Evolutionary conservation across 2,797 vertebrate species (phyloP).

Genomic region (Chelidonichthys spinosus): DNA sequence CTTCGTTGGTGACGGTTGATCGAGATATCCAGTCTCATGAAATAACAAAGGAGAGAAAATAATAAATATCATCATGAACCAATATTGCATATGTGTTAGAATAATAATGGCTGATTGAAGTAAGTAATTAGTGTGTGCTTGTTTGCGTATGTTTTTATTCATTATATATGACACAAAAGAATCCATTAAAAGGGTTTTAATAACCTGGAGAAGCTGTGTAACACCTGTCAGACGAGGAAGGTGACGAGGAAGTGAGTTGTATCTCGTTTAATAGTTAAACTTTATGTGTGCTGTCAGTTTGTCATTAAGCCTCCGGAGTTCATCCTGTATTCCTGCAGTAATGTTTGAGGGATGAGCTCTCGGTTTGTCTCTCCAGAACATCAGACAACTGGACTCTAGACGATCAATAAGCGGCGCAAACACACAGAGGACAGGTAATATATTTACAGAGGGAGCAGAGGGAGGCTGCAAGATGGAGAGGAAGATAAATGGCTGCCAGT

Average conservation of each 20-base stretch:
- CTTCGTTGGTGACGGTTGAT: neutral
- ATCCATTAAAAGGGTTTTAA: neutral
- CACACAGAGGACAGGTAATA: constrained; percentile 61
- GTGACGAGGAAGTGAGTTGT: neutral
- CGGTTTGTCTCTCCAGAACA: constrained; percentile 50
- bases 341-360: constrained; percentile 67
- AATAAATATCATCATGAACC: neutral
- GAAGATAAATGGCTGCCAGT: constrained; percentile 49
- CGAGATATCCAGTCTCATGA: neutral
- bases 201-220: neutral
- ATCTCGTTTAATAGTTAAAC: constrained; percentile 9
- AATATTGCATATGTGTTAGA: neutral
- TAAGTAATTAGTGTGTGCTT: neutral
- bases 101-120: neutral
- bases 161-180: neutral
- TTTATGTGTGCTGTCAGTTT: constrained; percentile 42
- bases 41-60: neutral
- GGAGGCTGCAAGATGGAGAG: constrained; percentile 23
- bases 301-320: constrained; percentile 29
- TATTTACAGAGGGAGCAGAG: constrained; percentile 67
- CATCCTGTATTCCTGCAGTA: constrained; percentile 22
- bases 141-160: neutral
- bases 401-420: constrained; percentile 76
- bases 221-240: neutral
- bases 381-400: constrained; percentile 73